Base-by-base conservation (phyloP, 2,113 vertebrate genomes). In the Rhabdornis inornatus region DNA sequence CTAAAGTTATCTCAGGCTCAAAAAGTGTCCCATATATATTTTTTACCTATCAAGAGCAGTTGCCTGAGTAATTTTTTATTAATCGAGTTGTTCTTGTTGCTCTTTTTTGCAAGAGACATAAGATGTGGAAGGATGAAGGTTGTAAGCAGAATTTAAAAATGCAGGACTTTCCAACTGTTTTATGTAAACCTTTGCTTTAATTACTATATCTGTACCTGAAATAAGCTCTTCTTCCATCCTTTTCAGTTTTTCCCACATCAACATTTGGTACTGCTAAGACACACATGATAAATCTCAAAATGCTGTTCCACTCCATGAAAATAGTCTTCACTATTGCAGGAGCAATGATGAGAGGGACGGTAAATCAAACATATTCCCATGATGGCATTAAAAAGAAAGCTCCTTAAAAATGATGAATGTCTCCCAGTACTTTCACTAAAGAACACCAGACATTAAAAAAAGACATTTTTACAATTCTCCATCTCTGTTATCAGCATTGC, bases 311-410 rank as follows among this genome's bases (percentile, higher is more conserved):
- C 44, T 56, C 35, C 40, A 57, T 77, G 45, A 35, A 80, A 85
- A 84, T 64, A 85, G 66, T 86, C 50, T 83, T 71, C 24, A 31
- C 27, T 76, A 20, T 89, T 92, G 59, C 60, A 79, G 79, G 50
- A 94, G 30, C 35, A 83, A 3, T 65, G 52, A 45, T 65, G 74
- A 92, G 81, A 95, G 79, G 65, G 50, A 69, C 33, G 83, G 77
- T 94, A 97, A 96, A 97, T 96, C 87, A 97, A 82, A 78, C 50
- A 83, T 42, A 59, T 96, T 96, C 90, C 91, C 86, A n/a, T 93
- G 94, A 53, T 12, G 25, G 45, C 56, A 78, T 74, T 90, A 82
- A 82, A 94, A 90, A 61, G 31, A 91, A 89, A 94, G 18, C 42
- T 80, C 27, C 80, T 94, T 95, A 94, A 94, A 96, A 94, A 94